phyloP scores from a whole-genome alignment of 2,888 invertebrate species.

The Malacosoma neustria region DNA sequence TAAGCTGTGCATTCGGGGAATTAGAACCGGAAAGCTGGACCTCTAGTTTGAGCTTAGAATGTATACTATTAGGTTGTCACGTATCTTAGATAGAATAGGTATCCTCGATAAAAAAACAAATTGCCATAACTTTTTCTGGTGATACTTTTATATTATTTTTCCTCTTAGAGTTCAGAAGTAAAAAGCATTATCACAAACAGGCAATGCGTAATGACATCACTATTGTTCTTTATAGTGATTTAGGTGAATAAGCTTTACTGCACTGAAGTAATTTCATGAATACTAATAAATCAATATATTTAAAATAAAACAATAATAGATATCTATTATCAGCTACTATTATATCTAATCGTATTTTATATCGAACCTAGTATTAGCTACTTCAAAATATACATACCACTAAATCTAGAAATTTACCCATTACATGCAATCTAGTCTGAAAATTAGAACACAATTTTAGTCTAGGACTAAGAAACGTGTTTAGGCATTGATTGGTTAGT shows the following conservation, averaged over 20 bases:
- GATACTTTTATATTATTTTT: too few relatives aligned
- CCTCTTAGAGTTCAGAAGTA: too few relatives aligned
- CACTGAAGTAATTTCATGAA: slow-evolving; percentile 28
- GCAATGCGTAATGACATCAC: background rate
- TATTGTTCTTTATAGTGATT: background rate
- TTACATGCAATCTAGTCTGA: slow-evolving; percentile 58
- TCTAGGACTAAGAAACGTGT: slow-evolving; percentile 10
- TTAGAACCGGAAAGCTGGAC: too few relatives aligned
- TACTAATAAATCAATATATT: slow-evolving; percentile 2
- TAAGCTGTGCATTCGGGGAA: too few relatives aligned
- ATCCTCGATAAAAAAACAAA: too few relatives aligned
- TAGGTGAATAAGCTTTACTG: slow-evolving; percentile 20
- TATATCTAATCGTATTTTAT: background rate
- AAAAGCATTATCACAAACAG: too few relatives aligned
- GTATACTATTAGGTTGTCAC: too few relatives aligned
- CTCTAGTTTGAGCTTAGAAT: too few relatives aligned
- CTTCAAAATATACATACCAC: slow-evolving; percentile 35
- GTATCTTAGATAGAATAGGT: too few relatives aligned
- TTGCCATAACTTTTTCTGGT: too few relatives aligned
- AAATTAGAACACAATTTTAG: slow-evolving; percentile 34
- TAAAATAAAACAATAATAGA: background rate
- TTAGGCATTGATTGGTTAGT: slow-evolving; percentile 2
- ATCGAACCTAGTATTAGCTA: too few relatives aligned
- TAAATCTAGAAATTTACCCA: slow-evolving; percentile 36
- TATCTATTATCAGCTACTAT: background rate